These are phyloP conservation scores for Ammodytes marinus DNA, from an alignment of 2,113 vertebrate species.

Conservation along the genomic window DNA sequence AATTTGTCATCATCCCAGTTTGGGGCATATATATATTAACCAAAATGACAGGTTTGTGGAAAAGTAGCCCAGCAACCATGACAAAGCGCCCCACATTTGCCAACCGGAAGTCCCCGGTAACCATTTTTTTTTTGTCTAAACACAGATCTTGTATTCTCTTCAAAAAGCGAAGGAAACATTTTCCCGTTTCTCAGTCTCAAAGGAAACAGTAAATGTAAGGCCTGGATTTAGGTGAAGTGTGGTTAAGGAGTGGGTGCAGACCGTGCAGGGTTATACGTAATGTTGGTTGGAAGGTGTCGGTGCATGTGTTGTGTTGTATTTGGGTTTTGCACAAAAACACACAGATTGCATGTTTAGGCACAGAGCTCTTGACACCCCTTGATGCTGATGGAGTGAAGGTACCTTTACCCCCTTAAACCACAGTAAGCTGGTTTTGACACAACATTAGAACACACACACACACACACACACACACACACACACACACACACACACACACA, in stretches of 20 bases:
- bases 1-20: too few relatives aligned
- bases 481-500: not conserved
- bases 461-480: not conserved
- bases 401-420: conserved; percentile 54
- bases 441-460: conserved; percentile 52
- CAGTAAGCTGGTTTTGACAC: conserved; percentile 64
- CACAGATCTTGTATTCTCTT: too few relatives aligned
- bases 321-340: conserved; percentile 34
- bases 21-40: too few relatives aligned
- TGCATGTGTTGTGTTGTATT: not conserved
- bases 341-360: conserved; percentile 12
- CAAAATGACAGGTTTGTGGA: too few relatives aligned
- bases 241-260: not conserved
- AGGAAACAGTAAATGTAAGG: not conserved
- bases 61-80: too few relatives aligned
- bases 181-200: not conserved
- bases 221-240: not conserved
- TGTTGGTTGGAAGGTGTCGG: not conserved
- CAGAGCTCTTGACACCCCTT: not conserved
- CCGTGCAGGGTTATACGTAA: not conserved
- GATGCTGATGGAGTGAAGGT: conserved; percentile 49
- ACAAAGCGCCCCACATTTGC: too few relatives aligned
- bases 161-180: too few relatives aligned
- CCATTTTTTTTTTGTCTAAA: too few relatives aligned
- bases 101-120: too few relatives aligned